Evolutionary conservation across 23 tunicate species (phyloP).

Genomic region (Oikopleura vanhoeffeni): DNA sequence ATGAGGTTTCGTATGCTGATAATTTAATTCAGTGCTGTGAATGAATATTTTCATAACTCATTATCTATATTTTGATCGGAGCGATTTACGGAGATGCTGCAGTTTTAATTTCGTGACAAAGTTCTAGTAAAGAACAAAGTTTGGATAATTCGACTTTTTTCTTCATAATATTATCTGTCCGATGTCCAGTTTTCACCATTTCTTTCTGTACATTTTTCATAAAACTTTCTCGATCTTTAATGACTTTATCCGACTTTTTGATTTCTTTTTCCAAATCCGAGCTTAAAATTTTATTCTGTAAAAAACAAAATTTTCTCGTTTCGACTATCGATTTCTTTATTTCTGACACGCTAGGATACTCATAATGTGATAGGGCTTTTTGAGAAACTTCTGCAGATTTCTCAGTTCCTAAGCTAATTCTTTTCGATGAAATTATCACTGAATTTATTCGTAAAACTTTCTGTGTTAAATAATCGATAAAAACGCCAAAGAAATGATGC

Average conservation of each 20-base stretch:
- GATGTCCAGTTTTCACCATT: no score
- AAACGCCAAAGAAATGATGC: slow-evolving; percentile 1
- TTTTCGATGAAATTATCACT: neutral
- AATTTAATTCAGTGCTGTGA: no score
- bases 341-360: neutral
- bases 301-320: neutral
- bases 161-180: no score
- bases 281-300: no score
- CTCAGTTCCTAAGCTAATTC: neutral
- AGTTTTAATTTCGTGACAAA: no score
- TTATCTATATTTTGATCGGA: no score
- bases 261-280: no score
- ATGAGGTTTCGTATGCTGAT: no score
- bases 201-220: neutral
- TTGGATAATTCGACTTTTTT: neutral
- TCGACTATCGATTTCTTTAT: neutral
- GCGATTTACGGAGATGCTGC: no score
- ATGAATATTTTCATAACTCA: no score
- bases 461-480: neutral
- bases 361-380: neutral
- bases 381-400: neutral
- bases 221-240: neutral
- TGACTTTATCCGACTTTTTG: neutral
- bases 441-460: neutral
- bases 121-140: no score